Evolutionary conservation across 2,113 vertebrate species (phyloP), one percentile per base, ranked within the genome.

Genomic region (Bubalus kerabau): DNA sequence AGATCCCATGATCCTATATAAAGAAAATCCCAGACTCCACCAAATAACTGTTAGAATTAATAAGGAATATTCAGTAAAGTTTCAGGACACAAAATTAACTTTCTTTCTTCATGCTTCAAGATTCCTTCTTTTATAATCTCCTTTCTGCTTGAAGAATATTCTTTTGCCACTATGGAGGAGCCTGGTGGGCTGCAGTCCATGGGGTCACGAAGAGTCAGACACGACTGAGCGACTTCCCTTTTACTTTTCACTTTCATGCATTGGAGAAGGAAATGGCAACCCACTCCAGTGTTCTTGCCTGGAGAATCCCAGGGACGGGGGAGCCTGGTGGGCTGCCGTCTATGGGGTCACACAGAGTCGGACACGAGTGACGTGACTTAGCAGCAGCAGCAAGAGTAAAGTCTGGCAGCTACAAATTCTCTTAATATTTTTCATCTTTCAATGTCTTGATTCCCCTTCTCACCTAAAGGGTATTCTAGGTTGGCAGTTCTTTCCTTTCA

Each of bases 101-200:
- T 96, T 90, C n/a, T 28, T 62, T 46, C 6, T 48, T 91, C 60
- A 91, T 87, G 48, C 36, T 57, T 71, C 80, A 96, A 87, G 46
- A 84, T 85, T 83, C 28, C 64, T 80, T 71, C 32, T 96, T 90
- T 94, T 50, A 74, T 87, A 71, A 82, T 59, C 95, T 87, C 36
- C n/a, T 84, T 96, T 96, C 57, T 93, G 12, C 57, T 95, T 81
- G 57, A 95, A 96, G 84, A 94, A 86, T 67, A 74, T 74, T 14
- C 46, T 60, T 54, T 80, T 81, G 54, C 50, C 24, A 30, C 32
- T 85, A 87, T 94, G 97, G 43, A 43, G 43, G 43, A 43, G 43
- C 43, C 43, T 43, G 43, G 43, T 43, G 43, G 43, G 43, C 43
- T 43, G 43, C 43, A 43, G 43, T 43, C 43, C 6, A 43, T 43